Conservation (phyloP, 2,113 vertebrate species). For the Castor canadensis region DNA sequence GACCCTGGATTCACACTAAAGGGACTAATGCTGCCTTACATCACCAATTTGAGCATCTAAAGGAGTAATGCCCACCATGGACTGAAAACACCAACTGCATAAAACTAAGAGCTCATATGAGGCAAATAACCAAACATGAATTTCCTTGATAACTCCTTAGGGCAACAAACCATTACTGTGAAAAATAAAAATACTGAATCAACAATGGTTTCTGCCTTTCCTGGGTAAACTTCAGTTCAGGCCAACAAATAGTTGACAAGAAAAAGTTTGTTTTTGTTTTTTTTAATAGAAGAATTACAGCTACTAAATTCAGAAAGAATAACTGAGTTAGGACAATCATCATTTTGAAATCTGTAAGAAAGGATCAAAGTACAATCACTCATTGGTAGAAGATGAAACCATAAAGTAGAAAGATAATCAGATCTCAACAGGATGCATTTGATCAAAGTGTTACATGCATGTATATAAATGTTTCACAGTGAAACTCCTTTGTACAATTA, state of each 20-base stretch:
- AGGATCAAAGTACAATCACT: neutral
- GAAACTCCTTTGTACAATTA: no score
- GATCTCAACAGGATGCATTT: no score
- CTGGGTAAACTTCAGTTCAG: conserved; percentile 18
- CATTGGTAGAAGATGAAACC: neutral
- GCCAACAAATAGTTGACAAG: neutral
- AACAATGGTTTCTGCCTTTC: neutral
- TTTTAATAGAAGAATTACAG: neutral
- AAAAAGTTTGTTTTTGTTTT: conserved; percentile 18
- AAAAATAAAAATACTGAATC: conserved; percentile 1
- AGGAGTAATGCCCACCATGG: neutral
- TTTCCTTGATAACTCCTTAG: neutral
- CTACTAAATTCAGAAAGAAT: conserved; percentile 9
- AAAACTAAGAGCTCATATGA: conserved; percentile 3
- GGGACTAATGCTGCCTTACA: neutral
- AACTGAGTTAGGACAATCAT: conserved; percentile 30
- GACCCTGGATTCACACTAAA: neutral
- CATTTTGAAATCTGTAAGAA: neutral
- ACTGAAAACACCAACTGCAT: conserved; percentile 32
- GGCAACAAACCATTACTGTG: conserved; percentile 32
- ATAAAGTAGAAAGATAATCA: no score
- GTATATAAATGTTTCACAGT: no score
- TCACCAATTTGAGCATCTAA: conserved; percentile 23
- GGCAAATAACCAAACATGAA: conserved; percentile 15
- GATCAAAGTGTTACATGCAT: no score